Base-by-base conservation (phyloP, 1,140 invertebrate species). In the Sitobion miscanthi region DNA sequence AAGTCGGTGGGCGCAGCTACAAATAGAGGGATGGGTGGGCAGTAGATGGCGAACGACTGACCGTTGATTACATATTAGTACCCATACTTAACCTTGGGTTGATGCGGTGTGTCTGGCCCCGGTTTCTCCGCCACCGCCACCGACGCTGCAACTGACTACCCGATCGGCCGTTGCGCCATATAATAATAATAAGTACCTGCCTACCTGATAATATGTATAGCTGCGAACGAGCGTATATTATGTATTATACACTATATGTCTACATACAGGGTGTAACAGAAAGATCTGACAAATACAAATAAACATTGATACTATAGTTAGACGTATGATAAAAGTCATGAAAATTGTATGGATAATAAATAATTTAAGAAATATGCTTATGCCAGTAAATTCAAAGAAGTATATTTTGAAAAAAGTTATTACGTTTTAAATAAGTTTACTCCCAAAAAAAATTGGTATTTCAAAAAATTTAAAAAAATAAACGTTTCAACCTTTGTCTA, bases 21-120 rank as follows among this genome's bases (percentile, higher is more conserved):
- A 17, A n/a, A n/a, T 5, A 14, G 30, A 77, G 62, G 30, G 62
- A n/a, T 77, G 62, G 62, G 62, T n/a, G 62, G 62, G 62, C 62
- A 77, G 62, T 77, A 30, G 62, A 77, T n/a, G 62, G 30, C 62
- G 17, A 77, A 77, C 62, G 77, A 83, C 77, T 83, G 77, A 23
- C 83, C 83, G 83, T 85, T 45, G 83, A 85, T 85, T 85, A 85
- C 83, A 85, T 85, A 85, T 85, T 85, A 83, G 77, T 83, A 83
- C 42, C 2, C 42, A 42, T 38, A 38, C 83, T 85, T 45, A 45
- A 85, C 83, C 83, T 85, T 85, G 35, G 14, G 62, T 11, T n/a
- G 62, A 77, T 77, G 62, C 83, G 25, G 83, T 25, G 82, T 42
- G 83, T 85, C 86, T 49, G 47, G 45, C 47, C 45, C 21, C 2